Base-by-base conservation (phyloP, 2,888 invertebrate genomes). In the Diarsia dahlii region DNA sequence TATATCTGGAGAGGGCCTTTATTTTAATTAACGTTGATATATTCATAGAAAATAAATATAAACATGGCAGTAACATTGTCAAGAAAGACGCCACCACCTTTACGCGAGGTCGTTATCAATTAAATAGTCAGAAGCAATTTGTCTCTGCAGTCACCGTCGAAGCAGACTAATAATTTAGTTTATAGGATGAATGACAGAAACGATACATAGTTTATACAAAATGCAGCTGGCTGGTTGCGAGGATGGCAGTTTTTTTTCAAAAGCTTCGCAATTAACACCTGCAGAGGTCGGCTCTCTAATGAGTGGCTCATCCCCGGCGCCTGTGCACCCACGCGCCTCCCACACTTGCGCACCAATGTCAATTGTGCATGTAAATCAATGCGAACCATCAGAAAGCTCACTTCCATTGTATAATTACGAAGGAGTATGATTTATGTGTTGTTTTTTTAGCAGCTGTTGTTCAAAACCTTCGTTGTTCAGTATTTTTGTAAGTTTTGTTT, bases 401-500 rank as follows among this genome's bases (percentile, higher is more conserved):
- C 76, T 76, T 73, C 66, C 72, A 81, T 83, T 90, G 89, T 91
- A 86, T 93, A 92, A 94, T 94, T 93, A 93, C 89, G 89, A 91
- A 88, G 89, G 91, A 91, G 90, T 91, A 90, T 94, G 94, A 95
- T 94, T 93, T 93, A 94, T 92, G 83, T 39, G 79, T 79, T 92
- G 91, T 91, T 90, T 91, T 90, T 90, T 90, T 89, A 88, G 86
- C 90, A 87, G 87, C 87, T 89, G 84, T 82, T 86, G 71, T 83
- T 80, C 58, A 66, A 79, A 86, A 79, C 73, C 58, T 80, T 83
- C 34, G 66, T 84, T 73, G 77, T 76, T 81, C 71, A 71, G 76
- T 79, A 79, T 82, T 85, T 79, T 74, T 79, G 66, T 71, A 66
- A 76, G 71, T 67, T 78, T 83, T 81, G 34, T 86, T 84, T 81